phyloP scores from a whole-genome alignment of 2,888 invertebrate genomes.

The Ormyrus rosae region DNA sequence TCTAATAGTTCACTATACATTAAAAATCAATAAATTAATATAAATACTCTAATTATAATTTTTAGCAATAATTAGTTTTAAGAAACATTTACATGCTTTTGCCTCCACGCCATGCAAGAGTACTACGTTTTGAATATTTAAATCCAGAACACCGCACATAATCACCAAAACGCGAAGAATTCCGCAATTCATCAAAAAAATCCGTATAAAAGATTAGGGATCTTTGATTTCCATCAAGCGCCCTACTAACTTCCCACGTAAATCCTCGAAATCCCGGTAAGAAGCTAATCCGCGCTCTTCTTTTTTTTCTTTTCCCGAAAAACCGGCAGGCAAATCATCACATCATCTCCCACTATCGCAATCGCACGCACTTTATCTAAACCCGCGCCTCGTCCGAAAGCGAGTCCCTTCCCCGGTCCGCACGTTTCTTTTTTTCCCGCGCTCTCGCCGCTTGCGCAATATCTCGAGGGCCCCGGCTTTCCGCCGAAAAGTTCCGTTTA shows the following conservation, averaged over 20 bases:
- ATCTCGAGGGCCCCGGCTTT: too few relatives aligned
- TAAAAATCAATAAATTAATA: too few relatives aligned
- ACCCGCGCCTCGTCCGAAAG: neutral
- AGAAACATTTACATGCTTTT: too few relatives aligned
- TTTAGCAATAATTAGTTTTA: too few relatives aligned
- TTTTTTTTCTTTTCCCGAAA: neutral
- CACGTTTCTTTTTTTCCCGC: neutral
- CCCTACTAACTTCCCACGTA: conserved; percentile 2
- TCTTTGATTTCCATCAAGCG: neutral
- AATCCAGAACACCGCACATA: too few relatives aligned
- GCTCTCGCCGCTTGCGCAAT: too few relatives aligned
- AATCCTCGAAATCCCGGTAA: conserved; percentile 1
- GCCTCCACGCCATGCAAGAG: too few relatives aligned
- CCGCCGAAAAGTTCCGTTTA: conserved; percentile 68
- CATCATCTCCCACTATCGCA: conserved; percentile 20
- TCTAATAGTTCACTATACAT: too few relatives aligned
- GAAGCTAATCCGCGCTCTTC: conserved; percentile 38
- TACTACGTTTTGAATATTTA: too few relatives aligned
- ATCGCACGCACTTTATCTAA: conserved; percentile 14
- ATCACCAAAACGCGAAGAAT: too few relatives aligned
- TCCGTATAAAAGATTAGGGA: neutral
- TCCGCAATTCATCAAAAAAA: too few relatives aligned
- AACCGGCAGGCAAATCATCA: neutral
- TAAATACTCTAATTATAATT: too few relatives aligned
- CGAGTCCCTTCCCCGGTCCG: conserved; percentile 3